Percentiles rank a stretch among this genome's conserved stretches.
These are phyloP conservation scores for Hapalemur alaotrensis DNA, from an alignment of 2,797 vertebrate species.

Conservation along the genomic window DNA sequence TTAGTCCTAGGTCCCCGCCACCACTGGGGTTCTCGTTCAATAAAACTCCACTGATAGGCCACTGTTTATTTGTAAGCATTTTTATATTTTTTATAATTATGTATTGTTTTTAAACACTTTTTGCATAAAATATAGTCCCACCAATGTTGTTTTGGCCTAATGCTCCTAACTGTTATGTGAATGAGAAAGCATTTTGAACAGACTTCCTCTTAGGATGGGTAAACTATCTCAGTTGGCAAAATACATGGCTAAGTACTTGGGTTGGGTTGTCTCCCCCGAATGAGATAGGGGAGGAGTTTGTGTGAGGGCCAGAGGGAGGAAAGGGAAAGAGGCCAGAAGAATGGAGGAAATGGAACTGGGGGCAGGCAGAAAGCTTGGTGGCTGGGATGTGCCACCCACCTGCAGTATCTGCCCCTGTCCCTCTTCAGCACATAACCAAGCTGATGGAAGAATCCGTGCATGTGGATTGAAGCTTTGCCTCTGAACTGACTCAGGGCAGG, in stretches of 20 bases:
- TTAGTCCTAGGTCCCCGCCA: neutral
- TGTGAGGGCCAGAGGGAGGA: neutral
- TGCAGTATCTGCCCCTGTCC: neutral
- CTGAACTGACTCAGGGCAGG: neutral
- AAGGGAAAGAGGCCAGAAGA: neutral
- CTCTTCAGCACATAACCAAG: neutral
- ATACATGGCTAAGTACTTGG: neutral
- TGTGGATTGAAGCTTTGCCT: neutral
- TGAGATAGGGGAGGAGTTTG: neutral
- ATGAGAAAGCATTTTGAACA: neutral
- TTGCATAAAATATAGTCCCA: neutral
- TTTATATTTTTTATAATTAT: neutral
- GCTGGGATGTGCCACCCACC: neutral
- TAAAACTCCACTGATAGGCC: neutral
- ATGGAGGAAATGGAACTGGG: neutral
- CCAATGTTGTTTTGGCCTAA: neutral
- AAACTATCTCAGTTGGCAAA: slow-evolving; percentile 8
- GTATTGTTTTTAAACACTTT: neutral
- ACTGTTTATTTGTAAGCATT: neutral
- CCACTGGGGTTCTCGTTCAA: neutral
- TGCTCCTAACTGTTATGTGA: neutral
- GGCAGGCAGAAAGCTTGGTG: neutral
- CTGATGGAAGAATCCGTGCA: neutral
- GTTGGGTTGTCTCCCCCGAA: neutral
- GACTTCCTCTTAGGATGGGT: neutral